Percentiles rank a stretch among this genome's conserved stretches.
These are phyloP conservation scores for Anguilla megastoma DNA, from an alignment of 2,797 vertebrate species.

Conservation along the genomic window DNA sequence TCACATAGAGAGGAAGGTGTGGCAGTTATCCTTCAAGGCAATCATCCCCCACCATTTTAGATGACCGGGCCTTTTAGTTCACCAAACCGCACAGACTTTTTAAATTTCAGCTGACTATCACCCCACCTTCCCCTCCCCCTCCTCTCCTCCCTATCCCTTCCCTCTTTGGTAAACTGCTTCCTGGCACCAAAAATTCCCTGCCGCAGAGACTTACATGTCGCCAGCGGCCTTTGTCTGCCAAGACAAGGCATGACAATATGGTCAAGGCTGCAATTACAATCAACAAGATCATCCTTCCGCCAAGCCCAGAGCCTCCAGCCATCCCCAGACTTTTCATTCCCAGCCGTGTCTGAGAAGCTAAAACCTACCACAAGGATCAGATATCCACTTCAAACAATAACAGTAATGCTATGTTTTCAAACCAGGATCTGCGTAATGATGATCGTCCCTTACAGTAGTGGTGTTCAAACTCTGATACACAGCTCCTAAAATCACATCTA, in stretches of 20 bases:
- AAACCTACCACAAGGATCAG: constrained; percentile 25
- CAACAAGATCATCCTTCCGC: constrained; percentile 22
- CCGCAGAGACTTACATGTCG: constrained; percentile 38
- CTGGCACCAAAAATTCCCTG: constrained; percentile 33
- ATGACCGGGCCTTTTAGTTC: neutral
- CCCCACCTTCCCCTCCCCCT: constrained; percentile 3
- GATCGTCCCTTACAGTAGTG: neutral
- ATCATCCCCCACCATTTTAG: neutral
- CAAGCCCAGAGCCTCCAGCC: constrained; percentile 22
- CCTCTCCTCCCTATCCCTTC: constrained; percentile 21
- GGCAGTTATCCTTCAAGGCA: neutral
- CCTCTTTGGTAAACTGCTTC: constrained; percentile 33
- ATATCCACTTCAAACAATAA: constrained; percentile 14
- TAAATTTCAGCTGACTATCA: neutral
- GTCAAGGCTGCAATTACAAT: constrained; percentile 40
- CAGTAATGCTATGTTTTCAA: constrained; percentile 2
- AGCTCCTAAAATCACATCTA: neutral
- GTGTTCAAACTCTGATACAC: neutral
- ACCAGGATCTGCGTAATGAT: neutral
- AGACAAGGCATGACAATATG: constrained; percentile 36
- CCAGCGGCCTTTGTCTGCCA: constrained; percentile 34
- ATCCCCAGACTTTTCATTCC: constrained; percentile 23
- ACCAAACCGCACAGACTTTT: constrained; percentile 27
- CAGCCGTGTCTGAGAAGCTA: constrained; percentile 7
- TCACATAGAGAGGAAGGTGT: neutral